These are phyloP conservation scores for Cydia fagiglandana DNA, from an alignment of 1,140 invertebrate genomes.

Conservation along the genomic window DNA sequence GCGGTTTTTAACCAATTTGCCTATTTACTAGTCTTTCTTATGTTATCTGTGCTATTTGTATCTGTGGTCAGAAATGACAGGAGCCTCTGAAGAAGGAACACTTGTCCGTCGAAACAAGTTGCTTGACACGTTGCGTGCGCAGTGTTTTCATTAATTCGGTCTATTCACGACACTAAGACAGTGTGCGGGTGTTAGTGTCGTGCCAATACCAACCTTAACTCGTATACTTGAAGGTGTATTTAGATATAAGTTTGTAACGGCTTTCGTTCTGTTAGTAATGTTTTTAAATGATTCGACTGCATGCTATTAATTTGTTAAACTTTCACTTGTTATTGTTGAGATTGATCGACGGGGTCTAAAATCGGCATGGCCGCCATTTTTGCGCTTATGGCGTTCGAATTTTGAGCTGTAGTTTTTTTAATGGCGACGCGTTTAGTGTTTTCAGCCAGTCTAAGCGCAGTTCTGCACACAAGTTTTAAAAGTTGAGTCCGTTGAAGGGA, in stretches of 20 bases:
- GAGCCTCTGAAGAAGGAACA: constrained; percentile 6
- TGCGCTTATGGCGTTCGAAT: constrained; percentile 2
- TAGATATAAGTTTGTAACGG: neutral
- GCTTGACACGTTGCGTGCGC: constrained; percentile 20
- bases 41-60: neutral
- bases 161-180: neutral
- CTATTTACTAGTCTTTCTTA: too few relatives aligned
- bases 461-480: too few relatives aligned
- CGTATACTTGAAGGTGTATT: neutral
- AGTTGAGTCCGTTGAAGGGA: neutral
- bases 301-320: constrained; percentile 29
- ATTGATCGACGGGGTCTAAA: constrained; percentile 4
- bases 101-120: neutral
- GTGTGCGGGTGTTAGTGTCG: too few relatives aligned
- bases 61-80: neutral
- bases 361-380: constrained; percentile 13
- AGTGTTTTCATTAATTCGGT: constrained; percentile 22
- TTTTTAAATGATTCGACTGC: constrained; percentile 29
- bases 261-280: constrained; percentile 30
- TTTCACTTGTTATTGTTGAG: constrained; percentile 28
- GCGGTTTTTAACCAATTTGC: too few relatives aligned
- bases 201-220: neutral
- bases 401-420: neutral
- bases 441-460: neutral
- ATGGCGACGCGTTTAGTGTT: neutral